phyloP scores from a whole-genome alignment of 2,888 invertebrate species.

The Trichogramma evanescens region DNA sequence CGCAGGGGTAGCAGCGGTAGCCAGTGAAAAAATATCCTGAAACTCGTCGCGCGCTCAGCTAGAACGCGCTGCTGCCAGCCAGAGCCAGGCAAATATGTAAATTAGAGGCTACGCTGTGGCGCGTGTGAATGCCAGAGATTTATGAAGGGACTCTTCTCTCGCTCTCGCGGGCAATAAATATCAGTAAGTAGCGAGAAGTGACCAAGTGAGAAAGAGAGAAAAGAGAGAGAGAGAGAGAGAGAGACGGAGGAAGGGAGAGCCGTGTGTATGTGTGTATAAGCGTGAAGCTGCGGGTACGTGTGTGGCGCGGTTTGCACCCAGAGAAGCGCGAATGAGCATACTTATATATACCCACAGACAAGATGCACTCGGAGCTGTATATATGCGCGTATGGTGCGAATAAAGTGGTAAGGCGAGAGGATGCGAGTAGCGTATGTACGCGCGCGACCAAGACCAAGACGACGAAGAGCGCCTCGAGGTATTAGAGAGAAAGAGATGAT shows the following conservation, averaged over 20 bases:
- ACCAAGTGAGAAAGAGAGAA: constrained; percentile 11
- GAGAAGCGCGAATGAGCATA: not conserved
- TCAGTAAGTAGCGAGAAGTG: constrained; percentile 46
- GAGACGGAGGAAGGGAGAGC: constrained; percentile 11
- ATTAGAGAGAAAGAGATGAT: constrained; percentile 4
- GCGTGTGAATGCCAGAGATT: constrained; percentile 48
- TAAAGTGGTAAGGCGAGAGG: not conserved
- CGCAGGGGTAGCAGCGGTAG: not conserved
- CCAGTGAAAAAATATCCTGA: not conserved
- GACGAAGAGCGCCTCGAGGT: constrained; percentile 15
- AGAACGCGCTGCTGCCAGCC: too few species aligned
- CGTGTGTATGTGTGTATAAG: too few species aligned
- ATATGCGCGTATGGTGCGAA: too few species aligned
- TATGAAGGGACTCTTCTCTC: constrained; percentile 37
- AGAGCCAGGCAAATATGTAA: constrained; percentile 42
- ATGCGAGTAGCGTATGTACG: not conserved
- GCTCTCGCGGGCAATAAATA: constrained; percentile 46
- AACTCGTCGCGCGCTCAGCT: too few species aligned
- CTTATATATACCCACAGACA: too few species aligned
- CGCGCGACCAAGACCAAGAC: too few species aligned
- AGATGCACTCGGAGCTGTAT: too few species aligned
- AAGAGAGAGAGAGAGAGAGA: constrained; percentile 5
- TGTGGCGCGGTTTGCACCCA: not conserved
- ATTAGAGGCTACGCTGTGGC: constrained; percentile 41
- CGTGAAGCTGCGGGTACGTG: constrained; percentile 7